Evolutionary conservation across 2,113 vertebrate species (phyloP), one percentile per base, ranked within the genome.

Genomic region (Mystacornis crossleyi): DNA sequence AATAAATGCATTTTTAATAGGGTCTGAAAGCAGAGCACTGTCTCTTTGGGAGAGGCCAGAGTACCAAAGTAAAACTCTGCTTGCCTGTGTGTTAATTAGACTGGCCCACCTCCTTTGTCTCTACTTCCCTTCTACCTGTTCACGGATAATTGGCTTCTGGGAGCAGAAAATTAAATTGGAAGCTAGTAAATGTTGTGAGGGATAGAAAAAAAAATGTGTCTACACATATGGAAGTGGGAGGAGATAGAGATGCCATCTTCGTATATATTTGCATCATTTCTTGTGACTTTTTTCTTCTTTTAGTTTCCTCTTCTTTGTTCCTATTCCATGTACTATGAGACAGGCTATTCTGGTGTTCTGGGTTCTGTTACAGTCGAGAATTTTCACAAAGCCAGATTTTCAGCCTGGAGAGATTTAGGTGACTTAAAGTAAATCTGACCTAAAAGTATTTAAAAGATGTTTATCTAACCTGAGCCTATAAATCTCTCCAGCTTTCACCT

Each of bases 1-100:
- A 96, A 93, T 87, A 93, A 92, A 96, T 97, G 71, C 38, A 91
- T 92, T 97, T 96, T 97, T 96, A 97, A 96, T 90, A 83, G 60
- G 28, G 42, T 66, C 80, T 95, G 73, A 95, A 93, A 89, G 77
- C 74, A 71, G 33, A 93, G 45, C 34, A 36, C 66, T 94, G 50
- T 71, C 72, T 86, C 34, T 86, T 67, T 24, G 23, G 67, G 62
- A 78, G 86, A 83, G 43, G 65, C 73, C 74, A 53, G 75, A 85
- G 80, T 33, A 88, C 73, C 34, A 78, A 92, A 95, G 78, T 90
- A 92, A 96, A 89, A 62, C 54, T 75, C 47, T 38, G 34, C 88
- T 93, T 91, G 50, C 45, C 73, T 6, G 8, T 62, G 70, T 93
- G 85, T 96, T 97, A 97, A 96, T 97, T 96, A 96, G 95, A 91